A percentile compares a stretch with the other conserved stretches of the same genome.
These are phyloP conservation scores for Umimayanthus kanabou DNA, from an alignment of 92 coral and sea anemone genomes.

Conservation along the genomic window DNA sequence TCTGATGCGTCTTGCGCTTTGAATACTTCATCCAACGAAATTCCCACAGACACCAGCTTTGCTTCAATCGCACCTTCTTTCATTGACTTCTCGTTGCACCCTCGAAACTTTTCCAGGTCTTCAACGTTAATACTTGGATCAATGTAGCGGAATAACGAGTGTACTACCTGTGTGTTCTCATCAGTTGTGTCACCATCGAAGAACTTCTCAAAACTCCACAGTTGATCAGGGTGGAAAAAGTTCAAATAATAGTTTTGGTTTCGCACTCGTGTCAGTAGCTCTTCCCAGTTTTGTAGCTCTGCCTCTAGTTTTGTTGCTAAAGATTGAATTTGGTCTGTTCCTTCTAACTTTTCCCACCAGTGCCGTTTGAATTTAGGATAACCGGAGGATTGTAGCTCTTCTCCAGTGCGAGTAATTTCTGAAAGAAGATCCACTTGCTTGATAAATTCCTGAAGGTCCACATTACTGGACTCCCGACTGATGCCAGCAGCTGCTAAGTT, in stretches of 20 bases:
- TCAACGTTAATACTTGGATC: conserved; percentile 11
- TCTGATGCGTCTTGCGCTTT: neutral
- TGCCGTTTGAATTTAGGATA: conserved; percentile 49
- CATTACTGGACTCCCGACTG: conserved; percentile 28
- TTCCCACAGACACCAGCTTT: conserved; percentile 26
- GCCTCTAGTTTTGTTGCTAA: conserved; percentile 23
- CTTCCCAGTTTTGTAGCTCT: conserved; percentile 53
- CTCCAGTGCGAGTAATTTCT: conserved; percentile 53
- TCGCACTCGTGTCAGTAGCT: conserved; percentile 38
- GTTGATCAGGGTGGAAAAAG: conserved; percentile 71
- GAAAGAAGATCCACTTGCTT: conserved; percentile 60
- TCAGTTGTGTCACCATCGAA: conserved; percentile 44
- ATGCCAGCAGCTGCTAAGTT: conserved; percentile 31
- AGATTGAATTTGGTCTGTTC: conserved; percentile 50
- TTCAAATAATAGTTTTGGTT: conserved; percentile 56
- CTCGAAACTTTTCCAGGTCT: neutral
- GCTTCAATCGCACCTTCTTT: conserved; percentile 17
- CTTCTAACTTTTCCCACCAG: conserved; percentile 50
- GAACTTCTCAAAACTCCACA: conserved; percentile 61
- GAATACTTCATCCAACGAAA: conserved; percentile 28
- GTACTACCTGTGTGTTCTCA: conserved; percentile 1
- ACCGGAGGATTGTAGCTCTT: conserved; percentile 62
- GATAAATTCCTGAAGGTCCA: conserved; percentile 51
- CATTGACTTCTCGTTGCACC: neutral
- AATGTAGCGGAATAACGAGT: conserved; percentile 48